Conservation (phyloP, 2,113 vertebrate genomes). For the Hippolais icterina region DNA sequence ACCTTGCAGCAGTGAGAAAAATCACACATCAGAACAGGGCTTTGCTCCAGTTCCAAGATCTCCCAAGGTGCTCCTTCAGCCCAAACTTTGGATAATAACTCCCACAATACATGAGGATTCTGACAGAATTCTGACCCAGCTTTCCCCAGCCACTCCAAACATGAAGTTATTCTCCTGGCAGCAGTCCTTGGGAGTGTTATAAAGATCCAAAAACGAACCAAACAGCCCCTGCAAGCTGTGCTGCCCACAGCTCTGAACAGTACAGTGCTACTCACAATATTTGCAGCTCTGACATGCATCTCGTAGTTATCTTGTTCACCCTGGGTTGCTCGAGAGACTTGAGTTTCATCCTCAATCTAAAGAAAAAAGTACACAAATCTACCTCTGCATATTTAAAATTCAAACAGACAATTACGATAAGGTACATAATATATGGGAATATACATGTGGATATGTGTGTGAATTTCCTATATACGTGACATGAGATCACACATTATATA, state of each 20-base stretch:
- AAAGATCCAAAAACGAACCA: neutral
- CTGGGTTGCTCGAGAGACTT: slow-evolving; percentile 92
- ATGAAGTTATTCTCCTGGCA: neutral
- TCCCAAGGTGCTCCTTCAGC: neutral
- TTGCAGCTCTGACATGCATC: slow-evolving; percentile 97
- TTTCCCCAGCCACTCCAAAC: neutral
- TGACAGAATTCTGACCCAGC: neutral
- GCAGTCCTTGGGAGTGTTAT: rapidly evolving
- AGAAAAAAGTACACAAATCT: neutral
- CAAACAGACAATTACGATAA: neutral
- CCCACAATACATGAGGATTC: rapidly evolving
- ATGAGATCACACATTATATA: neutral
- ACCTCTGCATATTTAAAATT: neutral
- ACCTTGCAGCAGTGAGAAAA: slow-evolving; percentile 73
- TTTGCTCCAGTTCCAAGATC: neutral
- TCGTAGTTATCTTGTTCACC: slow-evolving; percentile 97
- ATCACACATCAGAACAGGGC: neutral
- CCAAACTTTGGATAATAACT: neutral
- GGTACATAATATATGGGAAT: neutral
- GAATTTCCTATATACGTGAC: neutral
- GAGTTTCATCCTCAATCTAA: slow-evolving; percentile 96
- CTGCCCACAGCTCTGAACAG: neutral
- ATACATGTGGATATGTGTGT: neutral
- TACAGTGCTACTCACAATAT: slow-evolving; percentile 84
- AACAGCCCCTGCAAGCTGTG: neutral